Evolutionary conservation across 2,888 invertebrate species (phyloP).

Genomic region (Phlogophora meticulosa): DNA sequence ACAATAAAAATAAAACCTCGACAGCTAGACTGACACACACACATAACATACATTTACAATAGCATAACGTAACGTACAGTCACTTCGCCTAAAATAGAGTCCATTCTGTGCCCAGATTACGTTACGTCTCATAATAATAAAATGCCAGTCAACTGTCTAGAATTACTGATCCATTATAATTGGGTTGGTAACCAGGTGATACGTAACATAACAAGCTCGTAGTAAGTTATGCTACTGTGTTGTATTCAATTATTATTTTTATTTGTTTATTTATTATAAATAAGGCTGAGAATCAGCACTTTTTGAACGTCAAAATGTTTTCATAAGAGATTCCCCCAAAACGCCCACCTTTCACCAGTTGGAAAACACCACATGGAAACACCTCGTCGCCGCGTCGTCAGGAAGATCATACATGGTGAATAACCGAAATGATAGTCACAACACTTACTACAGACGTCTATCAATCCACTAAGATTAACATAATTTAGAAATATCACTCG

Average conservation of each 20-base stretch:
- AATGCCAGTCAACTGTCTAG: constrained; percentile 19
- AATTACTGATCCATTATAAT: constrained; percentile 27
- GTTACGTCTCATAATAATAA: constrained; percentile 29
- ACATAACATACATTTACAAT: constrained; percentile 14
- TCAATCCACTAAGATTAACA: too few species aligned
- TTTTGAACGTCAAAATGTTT: too few species aligned
- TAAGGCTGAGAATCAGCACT: too few species aligned
- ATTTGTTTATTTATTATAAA: too few species aligned
- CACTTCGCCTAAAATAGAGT: constrained; percentile 2
- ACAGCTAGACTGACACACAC: background rate
- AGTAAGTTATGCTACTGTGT: constrained; percentile 6
- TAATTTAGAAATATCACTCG: too few species aligned
- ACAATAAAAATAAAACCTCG: constrained; percentile 19
- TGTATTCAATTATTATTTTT: constrained; percentile 2
- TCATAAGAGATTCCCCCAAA: too few species aligned
- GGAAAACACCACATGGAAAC: too few species aligned
- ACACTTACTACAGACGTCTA: too few species aligned
- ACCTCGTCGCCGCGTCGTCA: too few species aligned
- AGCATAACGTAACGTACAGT: background rate
- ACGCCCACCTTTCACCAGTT: too few species aligned
- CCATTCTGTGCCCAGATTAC: background rate
- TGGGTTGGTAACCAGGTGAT: constrained; percentile 10
- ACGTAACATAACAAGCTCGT: constrained; percentile 9
- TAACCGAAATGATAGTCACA: too few species aligned
- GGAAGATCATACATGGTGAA: too few species aligned